phyloP scores from a whole-genome alignment of 2,888 invertebrate genomes.

The Pachymerium ferrugineum region DNA sequence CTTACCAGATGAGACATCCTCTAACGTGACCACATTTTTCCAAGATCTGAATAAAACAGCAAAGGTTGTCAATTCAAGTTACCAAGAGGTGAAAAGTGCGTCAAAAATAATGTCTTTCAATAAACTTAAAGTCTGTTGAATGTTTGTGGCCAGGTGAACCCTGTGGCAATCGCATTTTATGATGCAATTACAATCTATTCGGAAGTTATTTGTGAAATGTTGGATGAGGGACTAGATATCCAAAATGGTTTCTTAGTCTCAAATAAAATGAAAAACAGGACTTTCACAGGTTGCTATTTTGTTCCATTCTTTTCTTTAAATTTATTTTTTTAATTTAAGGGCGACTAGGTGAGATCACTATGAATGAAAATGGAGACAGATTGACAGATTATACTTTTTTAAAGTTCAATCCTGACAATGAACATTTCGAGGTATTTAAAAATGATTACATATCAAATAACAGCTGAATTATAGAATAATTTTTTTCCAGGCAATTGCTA shows the following conservation, averaged over 20 bases:
- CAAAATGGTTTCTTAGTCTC: background rate
- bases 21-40: background rate
- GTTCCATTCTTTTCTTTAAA: background rate
- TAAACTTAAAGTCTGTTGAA: conserved; percentile 12
- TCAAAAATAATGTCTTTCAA: conserved; percentile 10
- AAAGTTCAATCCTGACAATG: background rate
- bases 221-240: background rate
- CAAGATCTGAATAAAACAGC: background rate
- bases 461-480: background rate
- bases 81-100: conserved; percentile 15
- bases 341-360: background rate
- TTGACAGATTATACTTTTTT: background rate
- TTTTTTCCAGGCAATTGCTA: background rate
- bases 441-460: background rate
- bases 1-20: conserved; percentile 6
- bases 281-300: background rate
- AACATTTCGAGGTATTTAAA: background rate
- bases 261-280: background rate
- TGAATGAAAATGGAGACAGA: background rate
- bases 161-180: conserved; percentile 10
- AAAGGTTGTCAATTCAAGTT: background rate
- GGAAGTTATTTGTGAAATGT: background rate
- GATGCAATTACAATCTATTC: conserved; percentile 17
- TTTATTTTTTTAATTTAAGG: background rate
- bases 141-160: conserved; percentile 17